Percentiles rank a stretch among this genome's conserved stretches.
phyloP scores from a whole-genome alignment of 2,888 invertebrate genomes.

The Apomyelois bistriatella region DNA sequence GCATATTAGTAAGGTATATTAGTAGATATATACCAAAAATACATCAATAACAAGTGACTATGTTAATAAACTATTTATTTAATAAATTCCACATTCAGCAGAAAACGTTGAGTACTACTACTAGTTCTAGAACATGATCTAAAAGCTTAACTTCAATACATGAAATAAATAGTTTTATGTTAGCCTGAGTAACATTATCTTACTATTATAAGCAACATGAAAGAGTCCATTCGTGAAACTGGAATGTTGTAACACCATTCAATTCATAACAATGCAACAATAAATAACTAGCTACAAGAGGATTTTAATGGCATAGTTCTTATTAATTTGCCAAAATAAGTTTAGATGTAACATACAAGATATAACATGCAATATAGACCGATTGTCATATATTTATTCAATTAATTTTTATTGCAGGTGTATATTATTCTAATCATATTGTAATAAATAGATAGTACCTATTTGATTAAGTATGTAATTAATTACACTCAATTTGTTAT shows the following conservation, averaged over 20 bases:
- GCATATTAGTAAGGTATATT: too few species aligned
- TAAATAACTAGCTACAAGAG: constrained; percentile 25
- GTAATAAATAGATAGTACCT: too few species aligned
- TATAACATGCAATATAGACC: neutral
- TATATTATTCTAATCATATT: too few species aligned
- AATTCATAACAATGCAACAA: constrained; percentile 28
- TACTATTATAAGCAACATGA: constrained; percentile 12
- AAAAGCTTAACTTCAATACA: constrained; percentile 29
- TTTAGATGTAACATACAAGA: neutral
- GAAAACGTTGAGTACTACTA: constrained; percentile 30
- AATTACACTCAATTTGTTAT: too few species aligned
- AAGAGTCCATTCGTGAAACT: constrained; percentile 38
- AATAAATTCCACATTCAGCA: constrained; percentile 19
- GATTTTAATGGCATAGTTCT: constrained; percentile 12
- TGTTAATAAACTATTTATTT: constrained; percentile 2
- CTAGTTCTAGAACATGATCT: constrained; percentile 30
- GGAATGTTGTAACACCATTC: constrained; percentile 48
- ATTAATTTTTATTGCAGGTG: neutral
- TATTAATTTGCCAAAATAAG: constrained; percentile 19
- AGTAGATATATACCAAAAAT: too few species aligned
- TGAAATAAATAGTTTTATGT: constrained; percentile 9
- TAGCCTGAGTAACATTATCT: neutral
- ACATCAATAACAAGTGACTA: constrained; percentile 5
- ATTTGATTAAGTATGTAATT: too few species aligned
- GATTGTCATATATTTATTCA: neutral